A percentile compares a stretch with the other conserved stretches of the same genome.
Conservation (phyloP, 2,113 vertebrate species). For the Ahaetulla prasina region DNA sequence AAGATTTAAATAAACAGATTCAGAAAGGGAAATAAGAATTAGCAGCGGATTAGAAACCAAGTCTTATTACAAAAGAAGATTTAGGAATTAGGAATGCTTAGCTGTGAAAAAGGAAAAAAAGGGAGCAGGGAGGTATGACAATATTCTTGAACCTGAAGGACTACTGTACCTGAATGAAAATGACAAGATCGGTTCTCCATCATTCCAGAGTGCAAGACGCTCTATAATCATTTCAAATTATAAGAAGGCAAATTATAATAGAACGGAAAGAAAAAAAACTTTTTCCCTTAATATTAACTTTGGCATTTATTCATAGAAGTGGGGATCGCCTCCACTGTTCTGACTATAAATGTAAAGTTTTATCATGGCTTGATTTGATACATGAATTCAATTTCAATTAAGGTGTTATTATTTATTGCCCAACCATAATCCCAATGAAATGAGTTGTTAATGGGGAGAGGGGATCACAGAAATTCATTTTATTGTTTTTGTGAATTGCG, state of each 20-base stretch:
- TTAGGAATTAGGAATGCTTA: neutral
- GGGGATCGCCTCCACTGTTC: neutral
- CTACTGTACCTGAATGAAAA: neutral
- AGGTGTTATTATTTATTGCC: neutral
- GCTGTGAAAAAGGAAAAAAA: neutral
- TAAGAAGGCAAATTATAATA: neutral
- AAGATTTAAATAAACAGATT: neutral
- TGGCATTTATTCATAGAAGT: neutral
- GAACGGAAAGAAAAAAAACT: neutral
- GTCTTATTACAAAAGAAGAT: neutral
- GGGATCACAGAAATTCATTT: neutral
- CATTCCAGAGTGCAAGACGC: neutral
- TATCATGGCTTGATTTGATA: neutral
- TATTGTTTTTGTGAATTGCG: neutral
- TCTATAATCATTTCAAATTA: neutral
- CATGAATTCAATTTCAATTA: neutral
- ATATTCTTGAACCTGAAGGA: neutral
- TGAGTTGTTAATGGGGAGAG: neutral
- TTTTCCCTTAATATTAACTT: neutral
- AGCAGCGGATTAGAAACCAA: neutral
- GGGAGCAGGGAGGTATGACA: neutral
- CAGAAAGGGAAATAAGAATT: neutral
- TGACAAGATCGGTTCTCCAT: neutral
- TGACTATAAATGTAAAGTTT: neutral
- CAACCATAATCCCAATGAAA: neutral